These are phyloP conservation scores for Psilopogon haemacephalus DNA, from an alignment of 2,113 vertebrate genomes.

Conservation along the genomic window DNA sequence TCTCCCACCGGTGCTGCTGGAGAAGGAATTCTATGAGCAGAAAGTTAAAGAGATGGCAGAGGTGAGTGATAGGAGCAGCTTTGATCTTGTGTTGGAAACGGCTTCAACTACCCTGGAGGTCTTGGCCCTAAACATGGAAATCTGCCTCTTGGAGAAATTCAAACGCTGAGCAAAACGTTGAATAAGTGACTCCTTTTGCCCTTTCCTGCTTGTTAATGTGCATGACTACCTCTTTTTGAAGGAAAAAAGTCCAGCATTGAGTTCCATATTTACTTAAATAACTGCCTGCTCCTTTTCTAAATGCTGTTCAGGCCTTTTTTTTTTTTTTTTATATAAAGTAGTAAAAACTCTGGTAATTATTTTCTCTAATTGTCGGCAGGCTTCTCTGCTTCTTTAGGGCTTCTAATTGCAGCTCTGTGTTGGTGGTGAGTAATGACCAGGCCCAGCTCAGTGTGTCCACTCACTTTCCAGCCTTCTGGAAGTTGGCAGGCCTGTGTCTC, in stretches of 20 bases:
- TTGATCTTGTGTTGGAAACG: not conserved
- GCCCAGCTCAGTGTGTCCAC: not conserved
- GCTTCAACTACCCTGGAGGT: not conserved
- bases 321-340: not conserved
- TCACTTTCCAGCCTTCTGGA: not conserved
- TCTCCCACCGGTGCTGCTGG: slow-evolving; percentile 84
- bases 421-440: not conserved
- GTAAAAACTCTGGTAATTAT: not conserved
- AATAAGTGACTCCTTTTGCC: not conserved
- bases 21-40: slow-evolving; percentile 91
- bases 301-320: not conserved
- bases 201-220: not conserved
- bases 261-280: not conserved
- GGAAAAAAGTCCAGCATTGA: not conserved
- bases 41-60: slow-evolving; percentile 96
- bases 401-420: not conserved
- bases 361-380: not conserved
- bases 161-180: not conserved
- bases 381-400: not conserved
- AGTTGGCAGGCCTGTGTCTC: not conserved
- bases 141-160: not conserved
- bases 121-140: not conserved
- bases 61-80: slow-evolving; percentile 72
- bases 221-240: not conserved
- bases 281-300: not conserved